Base-by-base conservation (phyloP, 2,113 vertebrate species). In the Athene noctua region DNA sequence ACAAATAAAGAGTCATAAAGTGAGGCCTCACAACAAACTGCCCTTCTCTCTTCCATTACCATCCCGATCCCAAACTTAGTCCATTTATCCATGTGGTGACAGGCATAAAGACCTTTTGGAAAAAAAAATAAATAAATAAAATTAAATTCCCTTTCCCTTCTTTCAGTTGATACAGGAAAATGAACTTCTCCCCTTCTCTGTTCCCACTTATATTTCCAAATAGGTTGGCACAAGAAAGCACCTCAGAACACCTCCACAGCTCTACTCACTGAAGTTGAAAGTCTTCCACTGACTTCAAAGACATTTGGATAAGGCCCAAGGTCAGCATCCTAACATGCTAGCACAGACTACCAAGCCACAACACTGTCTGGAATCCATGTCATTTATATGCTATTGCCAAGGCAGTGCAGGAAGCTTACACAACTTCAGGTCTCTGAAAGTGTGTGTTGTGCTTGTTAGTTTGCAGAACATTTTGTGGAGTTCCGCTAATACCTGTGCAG, bases 281-380 rank as follows among this genome's bases (percentile, higher is more conserved):
- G 79, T 52, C 67, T 94, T 83, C 63, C 52, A 80, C 6, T 52
- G 72, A 93, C 94, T 88, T 95, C 88, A 96, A 80, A 94, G 80
- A 58, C 0, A 0, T 47, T 91, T 86, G 88, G 63, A 80, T 59
- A 32, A 52, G 82, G 42, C 74, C 81, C 88, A 77, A 90, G 94
- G 82, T 51, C 90, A 96, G 72, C 72, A 83, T 51, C 49, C 72
- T 34, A 44, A 88, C 71, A 62, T 13, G 63, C 63, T 42, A 95
- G 90, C 36, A 80, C 71, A 92, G 86, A 55, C 57, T 74, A 90
- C 51, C 32, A 63, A 78, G 52, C 65, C 82, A 85, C 91, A 82
- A 54, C 40, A 10, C 83, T 92, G 92, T 44, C 80, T 79, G 40
- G 26, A 92, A 87, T 91, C 80, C 61, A 42, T 40, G 34, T 47